Evolutionary conservation across 2,888 invertebrate genomes (phyloP).

Genomic region (Tenthredo notha): DNA sequence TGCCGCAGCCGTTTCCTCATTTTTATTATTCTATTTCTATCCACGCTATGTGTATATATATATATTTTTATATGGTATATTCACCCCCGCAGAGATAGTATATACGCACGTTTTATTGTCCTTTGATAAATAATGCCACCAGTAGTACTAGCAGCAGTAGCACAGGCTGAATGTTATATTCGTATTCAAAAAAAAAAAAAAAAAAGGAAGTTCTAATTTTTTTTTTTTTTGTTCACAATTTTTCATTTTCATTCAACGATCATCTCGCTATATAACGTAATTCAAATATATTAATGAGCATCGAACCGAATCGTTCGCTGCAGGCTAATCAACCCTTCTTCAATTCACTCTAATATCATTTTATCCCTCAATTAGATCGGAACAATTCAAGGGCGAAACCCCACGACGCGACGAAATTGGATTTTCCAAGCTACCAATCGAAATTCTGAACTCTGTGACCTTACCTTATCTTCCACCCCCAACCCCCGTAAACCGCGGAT

Average conservation of each 20-base stretch:
- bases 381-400: constrained; percentile 26
- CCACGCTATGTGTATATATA: neutral
- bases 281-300: neutral
- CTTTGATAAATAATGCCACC: neutral
- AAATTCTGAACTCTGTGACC: neutral
- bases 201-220: neutral
- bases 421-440: constrained; percentile 25
- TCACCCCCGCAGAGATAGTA: neutral
- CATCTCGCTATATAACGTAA: neutral
- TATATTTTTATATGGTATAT: neutral
- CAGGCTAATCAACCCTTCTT: constrained; percentile 17
- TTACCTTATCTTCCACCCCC: no score
- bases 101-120: neutral
- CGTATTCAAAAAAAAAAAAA: neutral
- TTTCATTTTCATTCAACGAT: neutral
- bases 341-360: constrained; percentile 45
- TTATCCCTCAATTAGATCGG: constrained; percentile 38
- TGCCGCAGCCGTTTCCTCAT: neutral
- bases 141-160: neutral
- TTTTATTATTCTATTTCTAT: neutral
- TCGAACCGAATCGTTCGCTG: neutral
- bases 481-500: neutral
- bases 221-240: neutral
- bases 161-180: neutral
- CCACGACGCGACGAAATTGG: constrained; percentile 23